Evolutionary conservation across 2,113 vertebrate genomes (phyloP).

Genomic region (Pionites leucogaster): DNA sequence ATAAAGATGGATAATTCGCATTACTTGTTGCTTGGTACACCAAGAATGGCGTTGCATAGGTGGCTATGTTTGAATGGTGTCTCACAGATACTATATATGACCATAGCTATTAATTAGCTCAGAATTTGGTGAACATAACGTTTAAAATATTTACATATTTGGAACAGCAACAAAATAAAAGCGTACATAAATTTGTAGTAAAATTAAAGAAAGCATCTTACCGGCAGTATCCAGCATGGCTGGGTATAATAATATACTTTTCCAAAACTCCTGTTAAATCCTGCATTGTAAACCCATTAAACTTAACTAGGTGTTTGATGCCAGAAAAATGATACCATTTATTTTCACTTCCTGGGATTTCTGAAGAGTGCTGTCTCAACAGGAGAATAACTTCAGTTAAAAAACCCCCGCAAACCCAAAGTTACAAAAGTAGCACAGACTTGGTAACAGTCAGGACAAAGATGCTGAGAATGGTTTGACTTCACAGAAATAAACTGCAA

Average conservation of each 20-base stretch:
- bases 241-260: neutral
- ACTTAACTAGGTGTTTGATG: neutral
- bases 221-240: neutral
- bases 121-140: neutral
- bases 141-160: neutral
- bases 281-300: neutral
- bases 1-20: neutral
- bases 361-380: neutral
- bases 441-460: neutral
- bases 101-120: neutral
- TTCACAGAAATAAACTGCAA: neutral
- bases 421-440: neutral
- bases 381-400: neutral
- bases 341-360: neutral
- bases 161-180: neutral
- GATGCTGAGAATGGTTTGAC: neutral
- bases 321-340: neutral
- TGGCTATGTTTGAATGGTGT: neutral
- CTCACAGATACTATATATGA: neutral
- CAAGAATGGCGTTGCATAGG: neutral
- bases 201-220: neutral
- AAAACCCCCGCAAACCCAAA: neutral
- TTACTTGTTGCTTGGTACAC: fast-evolving
- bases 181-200: neutral
- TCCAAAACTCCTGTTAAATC: neutral